Percentiles rank a stretch among this genome's conserved stretches.
These are phyloP conservation scores for Orthonychiurus folsomi DNA, from an alignment of 2,888 invertebrate species.

Conservation along the genomic window DNA sequence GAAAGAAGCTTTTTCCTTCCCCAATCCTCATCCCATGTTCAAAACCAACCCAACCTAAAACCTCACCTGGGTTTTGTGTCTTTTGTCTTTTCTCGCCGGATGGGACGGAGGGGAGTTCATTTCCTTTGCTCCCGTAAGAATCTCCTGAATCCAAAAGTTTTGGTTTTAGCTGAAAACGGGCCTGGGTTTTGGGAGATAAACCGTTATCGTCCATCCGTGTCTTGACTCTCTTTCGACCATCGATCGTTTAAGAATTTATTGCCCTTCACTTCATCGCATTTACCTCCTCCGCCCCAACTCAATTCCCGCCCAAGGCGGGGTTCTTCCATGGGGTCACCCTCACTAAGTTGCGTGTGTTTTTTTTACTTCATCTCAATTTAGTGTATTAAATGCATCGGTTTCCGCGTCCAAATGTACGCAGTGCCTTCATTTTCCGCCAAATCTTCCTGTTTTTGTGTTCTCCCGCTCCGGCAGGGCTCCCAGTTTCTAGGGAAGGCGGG, in stretches of 20 bases:
- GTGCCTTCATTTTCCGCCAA: no score
- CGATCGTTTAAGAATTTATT: not conserved
- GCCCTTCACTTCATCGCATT: not conserved
- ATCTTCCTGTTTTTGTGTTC: no score
- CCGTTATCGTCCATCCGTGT: not conserved
- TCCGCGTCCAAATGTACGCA: no score
- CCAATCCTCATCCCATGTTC: no score
- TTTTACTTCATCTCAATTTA: no score
- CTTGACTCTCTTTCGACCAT: not conserved
- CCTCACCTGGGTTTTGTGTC: slow-evolving; percentile 1
- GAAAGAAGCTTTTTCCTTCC: not conserved
- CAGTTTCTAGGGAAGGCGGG: no score
- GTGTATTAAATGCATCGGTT: no score
- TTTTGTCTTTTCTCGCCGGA: not conserved
- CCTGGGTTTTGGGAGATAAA: not conserved
- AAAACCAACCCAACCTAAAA: not conserved
- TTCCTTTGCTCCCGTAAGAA: no score
- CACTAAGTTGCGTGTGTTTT: no score
- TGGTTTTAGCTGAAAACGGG: not conserved
- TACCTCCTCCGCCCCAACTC: not conserved
- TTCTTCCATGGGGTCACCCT: no score
- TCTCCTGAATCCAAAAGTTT: not conserved
- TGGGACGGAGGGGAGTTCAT: not conserved
- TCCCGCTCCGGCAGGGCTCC: no score
- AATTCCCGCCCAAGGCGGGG: no score